These are phyloP conservation scores for Kradibia gibbosae DNA, from an alignment of 1,140 invertebrate species.

Conservation along the genomic window DNA sequence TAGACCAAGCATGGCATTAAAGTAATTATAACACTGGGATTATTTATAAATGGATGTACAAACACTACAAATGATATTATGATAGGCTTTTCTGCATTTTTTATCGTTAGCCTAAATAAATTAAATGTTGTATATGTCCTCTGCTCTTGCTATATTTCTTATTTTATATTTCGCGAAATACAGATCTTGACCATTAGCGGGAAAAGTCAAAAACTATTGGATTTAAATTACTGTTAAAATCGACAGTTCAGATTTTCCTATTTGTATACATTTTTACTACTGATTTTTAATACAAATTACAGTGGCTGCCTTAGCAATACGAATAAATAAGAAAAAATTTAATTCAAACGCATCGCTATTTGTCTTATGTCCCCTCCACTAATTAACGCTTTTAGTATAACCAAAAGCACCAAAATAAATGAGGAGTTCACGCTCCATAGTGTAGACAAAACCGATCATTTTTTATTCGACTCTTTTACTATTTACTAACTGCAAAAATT, in stretches of 20 bases:
- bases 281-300: too few relatives aligned
- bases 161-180: too few relatives aligned
- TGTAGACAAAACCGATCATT: background rate
- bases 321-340: background rate
- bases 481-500: conserved; percentile 3
- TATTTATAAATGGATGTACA: background rate
- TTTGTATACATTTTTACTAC: too few relatives aligned
- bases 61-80: too few relatives aligned
- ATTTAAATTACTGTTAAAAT: background rate
- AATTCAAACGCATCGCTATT: background rate
- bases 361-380: background rate
- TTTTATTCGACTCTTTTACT: background rate
- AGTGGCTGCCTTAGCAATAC: too few relatives aligned
- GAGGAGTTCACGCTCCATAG: conserved; percentile 2
- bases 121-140: too few relatives aligned
- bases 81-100: too few relatives aligned
- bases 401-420: conserved; percentile 24
- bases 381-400: background rate
- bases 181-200: background rate
- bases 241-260: background rate
- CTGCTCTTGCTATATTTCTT: too few relatives aligned
- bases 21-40: background rate
- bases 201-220: background rate
- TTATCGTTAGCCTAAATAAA: too few relatives aligned
- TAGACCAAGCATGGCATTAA: background rate